These are phyloP conservation scores for Hyphantria cunea DNA, from an alignment of 1,140 invertebrate species.

Conservation along the genomic window DNA sequence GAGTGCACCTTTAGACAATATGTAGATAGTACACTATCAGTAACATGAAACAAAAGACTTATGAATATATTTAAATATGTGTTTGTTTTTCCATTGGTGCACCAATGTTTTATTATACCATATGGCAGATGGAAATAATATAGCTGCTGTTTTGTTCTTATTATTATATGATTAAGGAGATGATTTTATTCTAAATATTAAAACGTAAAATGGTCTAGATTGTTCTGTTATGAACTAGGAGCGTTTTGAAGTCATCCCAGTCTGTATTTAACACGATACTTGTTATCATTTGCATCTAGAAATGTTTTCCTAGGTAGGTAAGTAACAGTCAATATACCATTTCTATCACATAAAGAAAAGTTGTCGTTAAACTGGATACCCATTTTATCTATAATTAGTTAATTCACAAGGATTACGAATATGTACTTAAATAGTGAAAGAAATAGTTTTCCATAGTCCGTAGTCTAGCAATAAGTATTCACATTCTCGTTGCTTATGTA, in stretches of 20 bases:
- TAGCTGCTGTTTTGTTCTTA: no score
- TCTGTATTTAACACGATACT: no score
- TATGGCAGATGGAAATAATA: no score
- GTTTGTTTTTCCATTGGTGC: neutral
- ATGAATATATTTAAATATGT: slow-evolving; percentile 4
- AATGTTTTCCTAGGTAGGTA: slow-evolving; percentile 28
- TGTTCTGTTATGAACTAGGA: no score
- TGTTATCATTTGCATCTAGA: slow-evolving; percentile 24
- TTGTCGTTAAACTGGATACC: slow-evolving; percentile 25
- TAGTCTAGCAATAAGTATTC: slow-evolving; percentile 47
- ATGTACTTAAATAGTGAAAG: slow-evolving; percentile 65
- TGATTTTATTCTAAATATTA: no score
- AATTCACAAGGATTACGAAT: slow-evolving; percentile 40
- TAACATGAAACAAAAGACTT: slow-evolving; percentile 16
- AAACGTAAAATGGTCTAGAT: no score
- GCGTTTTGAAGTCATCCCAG: no score
- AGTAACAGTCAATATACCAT: slow-evolving; percentile 19
- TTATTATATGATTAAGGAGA: no score
- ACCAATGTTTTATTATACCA: no score
- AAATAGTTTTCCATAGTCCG: slow-evolving; percentile 61
- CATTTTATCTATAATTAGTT: slow-evolving; percentile 35
- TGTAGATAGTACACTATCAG: slow-evolving; percentile 56
- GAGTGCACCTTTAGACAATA: slow-evolving; percentile 44
- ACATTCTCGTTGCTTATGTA: slow-evolving; percentile 42
- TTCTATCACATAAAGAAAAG: slow-evolving; percentile 23